Percentiles rank a stretch among this genome's conserved stretches.
phyloP scores from a whole-genome alignment of 2,888 invertebrate genomes.

The Cartodere bifasciata region DNA sequence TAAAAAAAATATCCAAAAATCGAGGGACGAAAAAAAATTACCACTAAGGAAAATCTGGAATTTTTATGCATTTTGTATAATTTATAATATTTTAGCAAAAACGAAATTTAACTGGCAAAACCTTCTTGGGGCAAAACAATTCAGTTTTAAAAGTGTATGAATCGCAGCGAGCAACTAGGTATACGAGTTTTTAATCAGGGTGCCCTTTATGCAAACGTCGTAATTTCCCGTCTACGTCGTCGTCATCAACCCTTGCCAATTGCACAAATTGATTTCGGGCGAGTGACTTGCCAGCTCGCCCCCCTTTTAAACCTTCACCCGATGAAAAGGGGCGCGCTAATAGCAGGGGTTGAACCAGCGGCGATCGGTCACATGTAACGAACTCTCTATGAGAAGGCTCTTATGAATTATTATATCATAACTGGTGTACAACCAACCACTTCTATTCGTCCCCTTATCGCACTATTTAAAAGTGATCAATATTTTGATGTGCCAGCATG shows the following conservation, averaged over 20 bases:
- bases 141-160: too few species aligned
- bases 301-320: slow-evolving; percentile 5
- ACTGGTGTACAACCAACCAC: slow-evolving; percentile 17
- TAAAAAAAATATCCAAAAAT: too few species aligned
- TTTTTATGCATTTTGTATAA: too few species aligned
- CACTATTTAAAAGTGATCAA: too few species aligned
- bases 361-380: slow-evolving; percentile 25
- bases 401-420: slow-evolving; percentile 32
- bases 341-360: slow-evolving; percentile 23
- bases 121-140: too few species aligned
- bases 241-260: slow-evolving; percentile 16
- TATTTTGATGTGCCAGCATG: too few species aligned
- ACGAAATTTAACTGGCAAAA: too few species aligned
- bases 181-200: slow-evolving; percentile 28
- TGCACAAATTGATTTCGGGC: slow-evolving; percentile 21
- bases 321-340: slow-evolving; percentile 18
- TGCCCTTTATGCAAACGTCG: slow-evolving; percentile 23
- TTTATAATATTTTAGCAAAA: too few species aligned
- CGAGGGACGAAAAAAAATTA: too few species aligned
- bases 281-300: slow-evolving; percentile 10
- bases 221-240: slow-evolving; percentile 9
- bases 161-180: too few species aligned
- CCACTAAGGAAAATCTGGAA: too few species aligned
- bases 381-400: slow-evolving; percentile 20
- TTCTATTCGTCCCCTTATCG: too few species aligned